Evolutionary conservation across 2,888 invertebrate genomes (phyloP).

Genomic region (Melieria crassipennis): DNA sequence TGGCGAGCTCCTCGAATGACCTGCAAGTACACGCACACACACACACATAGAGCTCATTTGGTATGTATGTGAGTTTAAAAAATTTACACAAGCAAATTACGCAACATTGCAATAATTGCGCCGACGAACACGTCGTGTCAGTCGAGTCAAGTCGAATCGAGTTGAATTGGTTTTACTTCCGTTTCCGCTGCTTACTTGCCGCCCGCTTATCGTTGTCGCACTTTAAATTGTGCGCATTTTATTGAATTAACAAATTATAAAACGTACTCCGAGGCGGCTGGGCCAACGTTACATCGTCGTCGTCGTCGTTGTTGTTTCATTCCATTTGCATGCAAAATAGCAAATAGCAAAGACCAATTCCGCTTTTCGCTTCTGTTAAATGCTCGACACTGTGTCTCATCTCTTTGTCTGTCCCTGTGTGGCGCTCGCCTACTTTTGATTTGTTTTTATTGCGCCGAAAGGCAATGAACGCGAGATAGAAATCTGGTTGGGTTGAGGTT

Average conservation of each 20-base stretch:
- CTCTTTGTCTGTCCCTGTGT: too few relatives aligned
- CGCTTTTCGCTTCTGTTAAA: too few relatives aligned
- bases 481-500: too few relatives aligned
- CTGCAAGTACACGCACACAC: constrained; percentile 56
- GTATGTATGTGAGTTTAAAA: not conserved
- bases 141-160: too few relatives aligned
- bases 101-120: too few relatives aligned
- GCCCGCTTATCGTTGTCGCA: not conserved
- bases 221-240: constrained; percentile 27
- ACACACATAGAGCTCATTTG: not conserved
- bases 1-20: constrained; percentile 83
- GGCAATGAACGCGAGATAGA: too few relatives aligned
- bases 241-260: constrained; percentile 30
- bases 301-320: constrained; percentile 12
- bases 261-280: not conserved
- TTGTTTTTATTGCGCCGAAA: too few relatives aligned
- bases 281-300: constrained; percentile 8
- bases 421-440: too few relatives aligned
- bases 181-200: not conserved
- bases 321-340: constrained; percentile 47
- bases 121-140: too few relatives aligned
- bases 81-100: too few relatives aligned
- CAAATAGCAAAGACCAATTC: not conserved
- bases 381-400: too few relatives aligned
- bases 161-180: too few relatives aligned